Conservation (phyloP, 2,113 vertebrate species). For the Sterrhoptilus dennistouni region DNA sequence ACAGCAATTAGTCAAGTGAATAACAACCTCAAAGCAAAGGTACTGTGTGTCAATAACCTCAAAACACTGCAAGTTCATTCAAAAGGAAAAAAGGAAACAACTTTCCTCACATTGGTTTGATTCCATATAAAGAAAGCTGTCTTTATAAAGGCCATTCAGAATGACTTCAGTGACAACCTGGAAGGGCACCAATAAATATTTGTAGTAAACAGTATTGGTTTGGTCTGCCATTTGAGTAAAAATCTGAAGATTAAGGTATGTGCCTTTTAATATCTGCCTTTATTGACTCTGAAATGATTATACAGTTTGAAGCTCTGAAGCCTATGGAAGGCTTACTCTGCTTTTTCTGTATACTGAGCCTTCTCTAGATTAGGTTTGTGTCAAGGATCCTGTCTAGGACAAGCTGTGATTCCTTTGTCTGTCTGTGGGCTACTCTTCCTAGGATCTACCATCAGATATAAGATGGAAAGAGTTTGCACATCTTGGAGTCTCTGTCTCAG, state of each 20-base stretch:
- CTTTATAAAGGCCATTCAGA: neutral
- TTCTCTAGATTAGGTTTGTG: neutral
- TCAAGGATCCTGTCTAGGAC: neutral
- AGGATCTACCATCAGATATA: neutral
- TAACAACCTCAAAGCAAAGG: neutral
- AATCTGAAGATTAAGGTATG: neutral
- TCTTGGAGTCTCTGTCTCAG: neutral
- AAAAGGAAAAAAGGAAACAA: neutral
- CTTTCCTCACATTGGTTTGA: neutral
- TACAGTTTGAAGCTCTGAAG: neutral
- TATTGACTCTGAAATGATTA: neutral
- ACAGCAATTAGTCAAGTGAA: neutral
- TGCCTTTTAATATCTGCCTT: neutral
- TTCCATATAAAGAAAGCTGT: neutral
- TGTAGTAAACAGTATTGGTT: neutral
- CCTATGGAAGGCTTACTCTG: neutral
- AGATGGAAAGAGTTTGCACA: neutral
- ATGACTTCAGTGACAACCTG: neutral
- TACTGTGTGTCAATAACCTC: neutral
- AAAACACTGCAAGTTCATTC: neutral
- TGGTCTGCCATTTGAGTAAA: neutral
- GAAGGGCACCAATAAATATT: neutral
- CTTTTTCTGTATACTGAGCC: neutral
- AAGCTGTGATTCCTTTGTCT: neutral
- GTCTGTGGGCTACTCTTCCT: neutral